phyloP scores from a whole-genome alignment of 2,797 vertebrate species.

The Crenichthys baileyi region DNA sequence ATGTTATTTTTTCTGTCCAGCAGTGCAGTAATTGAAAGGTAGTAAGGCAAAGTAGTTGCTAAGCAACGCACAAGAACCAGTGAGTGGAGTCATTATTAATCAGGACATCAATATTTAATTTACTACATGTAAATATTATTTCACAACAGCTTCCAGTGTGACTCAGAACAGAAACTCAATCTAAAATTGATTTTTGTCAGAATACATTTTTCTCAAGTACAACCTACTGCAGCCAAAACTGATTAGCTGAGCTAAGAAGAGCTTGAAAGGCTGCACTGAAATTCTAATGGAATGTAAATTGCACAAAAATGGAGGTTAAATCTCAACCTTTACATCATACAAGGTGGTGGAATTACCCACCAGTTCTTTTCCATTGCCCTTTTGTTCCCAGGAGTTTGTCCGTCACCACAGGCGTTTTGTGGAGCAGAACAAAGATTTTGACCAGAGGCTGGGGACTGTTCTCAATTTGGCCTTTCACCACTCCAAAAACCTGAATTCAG shows the following conservation, averaged over 20 bases:
- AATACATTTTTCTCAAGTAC: constrained; percentile 35
- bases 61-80: constrained; percentile 53
- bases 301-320: not conserved
- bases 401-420: constrained; percentile 76
- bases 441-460: constrained; percentile 84
- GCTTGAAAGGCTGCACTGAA: constrained; percentile 1
- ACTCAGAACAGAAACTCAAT: constrained; percentile 49
- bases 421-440: constrained; percentile 85
- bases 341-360: not conserved
- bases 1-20: constrained; percentile 56
- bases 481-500: constrained; percentile 80
- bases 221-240: constrained; percentile 30
- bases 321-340: constrained; percentile 19
- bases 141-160: constrained; percentile 43
- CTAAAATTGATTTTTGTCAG: constrained; percentile 48
- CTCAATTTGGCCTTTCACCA: constrained; percentile 86
- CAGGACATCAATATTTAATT: constrained; percentile 62
- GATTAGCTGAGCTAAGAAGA: constrained; percentile 27
- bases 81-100: constrained; percentile 43
- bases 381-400: constrained; percentile 79
- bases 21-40: constrained; percentile 60
- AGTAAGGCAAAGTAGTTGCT: constrained; percentile 56
- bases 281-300: constrained; percentile 27
- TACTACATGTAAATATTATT: constrained; percentile 43
- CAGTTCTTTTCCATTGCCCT: constrained; percentile 13